Percentiles rank a stretch among this genome's conserved stretches.
Conservation (phyloP, 2,113 vertebrate species). For the Lepidothrix coronata region DNA sequence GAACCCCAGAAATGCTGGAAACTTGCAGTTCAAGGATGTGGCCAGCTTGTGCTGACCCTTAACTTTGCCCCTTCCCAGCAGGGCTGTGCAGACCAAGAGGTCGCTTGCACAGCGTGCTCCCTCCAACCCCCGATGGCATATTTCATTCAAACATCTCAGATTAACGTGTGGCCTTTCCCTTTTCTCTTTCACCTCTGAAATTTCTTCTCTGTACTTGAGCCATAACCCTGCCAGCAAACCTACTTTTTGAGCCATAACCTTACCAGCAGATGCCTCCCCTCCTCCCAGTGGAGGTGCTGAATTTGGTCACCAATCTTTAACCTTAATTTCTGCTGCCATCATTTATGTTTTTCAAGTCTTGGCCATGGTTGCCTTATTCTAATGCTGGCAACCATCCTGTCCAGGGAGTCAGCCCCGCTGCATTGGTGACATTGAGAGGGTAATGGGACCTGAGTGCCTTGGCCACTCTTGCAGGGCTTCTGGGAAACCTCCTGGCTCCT, state of each 20-base stretch:
- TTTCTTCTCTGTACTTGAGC: neutral
- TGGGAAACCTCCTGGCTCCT: neutral
- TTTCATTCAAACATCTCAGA: neutral
- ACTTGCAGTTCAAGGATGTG: neutral
- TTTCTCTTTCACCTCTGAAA: neutral
- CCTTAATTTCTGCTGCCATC: neutral
- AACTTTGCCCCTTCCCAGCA: neutral
- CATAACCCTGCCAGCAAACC: neutral
- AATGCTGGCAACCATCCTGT: neutral
- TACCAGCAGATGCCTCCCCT: neutral
- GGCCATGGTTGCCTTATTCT: neutral
- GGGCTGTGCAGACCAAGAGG: neutral
- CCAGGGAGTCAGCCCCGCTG: neutral
- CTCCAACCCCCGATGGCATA: neutral
- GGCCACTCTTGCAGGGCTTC: neutral
- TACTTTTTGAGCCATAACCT: neutral
- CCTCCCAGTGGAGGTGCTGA: neutral
- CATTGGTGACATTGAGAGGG: neutral
- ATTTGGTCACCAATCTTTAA: neutral
- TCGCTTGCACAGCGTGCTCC: neutral
- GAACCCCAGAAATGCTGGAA: neutral
- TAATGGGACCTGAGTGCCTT: accelerated
- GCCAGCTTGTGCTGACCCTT: neutral
- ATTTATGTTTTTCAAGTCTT: neutral
- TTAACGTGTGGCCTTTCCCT: neutral